A percentile compares a stretch with the other conserved stretches of the same genome.
Evolutionary conservation across 2,113 vertebrate species (phyloP).

Genomic region (Rissa tridactyla): DNA sequence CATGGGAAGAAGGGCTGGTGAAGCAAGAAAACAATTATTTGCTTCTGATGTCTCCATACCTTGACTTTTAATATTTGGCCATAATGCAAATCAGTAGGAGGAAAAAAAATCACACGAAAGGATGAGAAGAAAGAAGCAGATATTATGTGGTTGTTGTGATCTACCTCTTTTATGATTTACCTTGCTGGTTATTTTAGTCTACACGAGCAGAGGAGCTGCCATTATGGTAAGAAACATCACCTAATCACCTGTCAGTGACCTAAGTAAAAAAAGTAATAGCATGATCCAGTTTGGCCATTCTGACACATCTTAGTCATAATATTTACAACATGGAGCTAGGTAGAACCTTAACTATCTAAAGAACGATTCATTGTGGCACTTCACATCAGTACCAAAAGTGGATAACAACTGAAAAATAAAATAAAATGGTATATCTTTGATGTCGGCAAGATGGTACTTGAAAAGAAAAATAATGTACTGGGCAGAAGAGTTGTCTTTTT

Average conservation of each 20-base stretch:
- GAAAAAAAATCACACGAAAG: background rate
- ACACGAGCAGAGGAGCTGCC: background rate
- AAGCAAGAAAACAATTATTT: background rate
- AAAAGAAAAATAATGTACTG: background rate
- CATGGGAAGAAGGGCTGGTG: background rate
- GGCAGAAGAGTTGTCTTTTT: background rate
- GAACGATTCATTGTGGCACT: background rate
- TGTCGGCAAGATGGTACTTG: background rate
- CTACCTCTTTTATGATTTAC: background rate
- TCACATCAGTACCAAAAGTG: background rate
- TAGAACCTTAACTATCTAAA: background rate
- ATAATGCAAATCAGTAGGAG: background rate
- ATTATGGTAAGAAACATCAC: background rate
- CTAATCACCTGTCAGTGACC: background rate
- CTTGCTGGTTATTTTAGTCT: background rate
- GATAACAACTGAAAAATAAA: background rate
- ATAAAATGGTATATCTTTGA: background rate
- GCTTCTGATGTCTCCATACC: background rate
- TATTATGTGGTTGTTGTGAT: background rate
- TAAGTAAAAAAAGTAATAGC: background rate
- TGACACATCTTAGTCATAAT: background rate
- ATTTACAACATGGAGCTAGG: background rate
- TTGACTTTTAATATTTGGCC: background rate
- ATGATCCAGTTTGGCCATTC: background rate
- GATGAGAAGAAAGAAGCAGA: background rate